These are phyloP conservation scores for Diarsia mendica DNA, from an alignment of 2,888 invertebrate species.

Conservation along the genomic window DNA sequence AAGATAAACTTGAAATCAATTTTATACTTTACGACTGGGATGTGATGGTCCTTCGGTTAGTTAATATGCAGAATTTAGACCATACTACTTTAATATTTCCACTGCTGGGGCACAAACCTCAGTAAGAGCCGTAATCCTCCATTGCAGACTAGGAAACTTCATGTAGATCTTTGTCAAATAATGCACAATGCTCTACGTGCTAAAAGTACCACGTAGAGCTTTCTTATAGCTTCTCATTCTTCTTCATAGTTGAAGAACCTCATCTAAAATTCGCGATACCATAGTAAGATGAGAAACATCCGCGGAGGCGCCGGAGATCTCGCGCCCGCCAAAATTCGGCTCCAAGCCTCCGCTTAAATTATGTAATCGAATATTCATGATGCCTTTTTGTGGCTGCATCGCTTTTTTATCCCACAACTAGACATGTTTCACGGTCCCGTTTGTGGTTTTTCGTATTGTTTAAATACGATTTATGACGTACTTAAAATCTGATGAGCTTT, in stretches of 20 bases:
- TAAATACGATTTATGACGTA: conserved; percentile 28
- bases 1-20: conserved; percentile 13
- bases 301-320: conserved; percentile 77
- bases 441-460: conserved; percentile 47
- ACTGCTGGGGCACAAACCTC: too few species aligned
- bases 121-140: background rate
- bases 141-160: background rate
- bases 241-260: background rate
- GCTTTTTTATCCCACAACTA: conserved; percentile 70
- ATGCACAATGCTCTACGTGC: conserved; percentile 1
- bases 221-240: too few species aligned
- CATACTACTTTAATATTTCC: background rate
- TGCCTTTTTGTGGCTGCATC: conserved; percentile 75
- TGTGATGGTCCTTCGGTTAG: background rate
- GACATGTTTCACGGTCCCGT: conserved; percentile 61
- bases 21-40: background rate
- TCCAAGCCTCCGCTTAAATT: conserved; percentile 78
- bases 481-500: background rate
- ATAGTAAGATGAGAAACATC: conserved; percentile 70
- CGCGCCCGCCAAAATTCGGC: conserved; percentile 71
- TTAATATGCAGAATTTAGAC: background rate
- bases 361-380: conserved; percentile 85
- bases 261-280: conserved; percentile 57
- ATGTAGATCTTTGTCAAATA: background rate
- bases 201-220: too few species aligned